Conservation (phyloP, 2,113 vertebrate genomes). For the Xiphophorus couchianus region DNA sequence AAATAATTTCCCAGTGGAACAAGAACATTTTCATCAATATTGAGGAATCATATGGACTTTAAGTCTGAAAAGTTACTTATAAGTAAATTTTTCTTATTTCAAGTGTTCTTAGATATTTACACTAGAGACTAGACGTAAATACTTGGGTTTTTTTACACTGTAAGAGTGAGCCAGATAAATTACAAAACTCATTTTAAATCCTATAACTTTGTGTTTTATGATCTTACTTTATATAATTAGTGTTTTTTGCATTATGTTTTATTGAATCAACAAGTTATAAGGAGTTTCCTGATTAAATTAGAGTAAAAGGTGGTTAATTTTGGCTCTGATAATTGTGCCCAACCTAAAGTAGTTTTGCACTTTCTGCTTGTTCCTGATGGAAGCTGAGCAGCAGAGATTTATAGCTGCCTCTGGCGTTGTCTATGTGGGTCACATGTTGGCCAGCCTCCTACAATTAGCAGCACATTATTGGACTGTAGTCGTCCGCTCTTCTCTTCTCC, state of each 20-base stretch:
- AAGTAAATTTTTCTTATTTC: too few relatives aligned
- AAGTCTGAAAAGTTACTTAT: too few relatives aligned
- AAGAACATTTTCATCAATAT: too few relatives aligned
- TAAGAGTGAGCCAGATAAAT: too few relatives aligned
- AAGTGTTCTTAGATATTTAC: too few relatives aligned
- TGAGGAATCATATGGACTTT: too few relatives aligned
- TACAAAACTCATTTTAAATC: too few relatives aligned
- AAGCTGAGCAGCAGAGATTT: constrained; percentile 40
- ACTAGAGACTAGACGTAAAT: too few relatives aligned
- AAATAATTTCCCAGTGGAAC: too few relatives aligned
- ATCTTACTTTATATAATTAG: too few relatives aligned
- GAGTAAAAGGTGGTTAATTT: not conserved
- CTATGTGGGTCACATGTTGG: constrained; percentile 75
- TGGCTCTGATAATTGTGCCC: not conserved
- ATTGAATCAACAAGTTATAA: not conserved
- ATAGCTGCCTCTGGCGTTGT: constrained; percentile 52
- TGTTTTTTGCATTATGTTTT: not conserved
- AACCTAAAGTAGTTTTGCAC: constrained; percentile 14
- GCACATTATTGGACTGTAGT: constrained; percentile 51
- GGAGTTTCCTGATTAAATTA: too few relatives aligned
- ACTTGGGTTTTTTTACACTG: too few relatives aligned
- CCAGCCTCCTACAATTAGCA: constrained; percentile 53
- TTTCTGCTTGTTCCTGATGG: constrained; percentile 36
- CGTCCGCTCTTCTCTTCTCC: constrained; percentile 19
- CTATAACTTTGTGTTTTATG: not conserved